These are phyloP conservation scores for Drosophila quinaria DNA, from an alignment of 2,888 invertebrate genomes.

Conservation along the genomic window DNA sequence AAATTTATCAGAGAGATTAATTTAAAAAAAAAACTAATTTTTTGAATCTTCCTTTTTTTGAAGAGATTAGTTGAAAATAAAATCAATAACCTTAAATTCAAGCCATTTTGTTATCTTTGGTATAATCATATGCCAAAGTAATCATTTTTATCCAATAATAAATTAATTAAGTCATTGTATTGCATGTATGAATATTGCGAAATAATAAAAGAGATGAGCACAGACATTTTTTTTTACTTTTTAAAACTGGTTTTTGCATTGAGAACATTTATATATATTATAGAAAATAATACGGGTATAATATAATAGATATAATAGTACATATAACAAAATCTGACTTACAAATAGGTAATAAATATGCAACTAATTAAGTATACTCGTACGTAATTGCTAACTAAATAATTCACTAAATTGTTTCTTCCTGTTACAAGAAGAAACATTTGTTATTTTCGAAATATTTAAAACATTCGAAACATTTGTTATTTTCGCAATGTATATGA, in stretches of 20 bases:
- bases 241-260: conserved; percentile 7
- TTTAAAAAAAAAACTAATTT: no score
- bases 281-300: conserved; percentile 20
- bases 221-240: background rate
- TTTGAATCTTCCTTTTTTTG: no score
- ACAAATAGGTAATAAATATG: conserved; percentile 46
- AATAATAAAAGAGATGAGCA: background rate
- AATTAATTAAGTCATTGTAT: background rate
- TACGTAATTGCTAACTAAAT: conserved; percentile 48
- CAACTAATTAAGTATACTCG: conserved; percentile 21
- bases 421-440: conserved; percentile 45
- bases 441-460: conserved; percentile 1
- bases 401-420: conserved; percentile 36
- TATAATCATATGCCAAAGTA: background rate
- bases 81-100: no score
- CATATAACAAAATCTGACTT: conserved; percentile 26
- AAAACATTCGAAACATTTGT: conserved; percentile 1
- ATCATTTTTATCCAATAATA: background rate
- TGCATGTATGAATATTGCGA: background rate
- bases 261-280: conserved; percentile 13
- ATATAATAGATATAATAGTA: conserved; percentile 28
- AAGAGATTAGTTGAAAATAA: no score
- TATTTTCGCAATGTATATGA: background rate
- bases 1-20: no score
- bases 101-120: background rate